Percentiles rank a stretch among this genome's conserved stretches.
Evolutionary conservation across 2,888 invertebrate species (phyloP).

Genomic region (Thera obeliscata): DNA sequence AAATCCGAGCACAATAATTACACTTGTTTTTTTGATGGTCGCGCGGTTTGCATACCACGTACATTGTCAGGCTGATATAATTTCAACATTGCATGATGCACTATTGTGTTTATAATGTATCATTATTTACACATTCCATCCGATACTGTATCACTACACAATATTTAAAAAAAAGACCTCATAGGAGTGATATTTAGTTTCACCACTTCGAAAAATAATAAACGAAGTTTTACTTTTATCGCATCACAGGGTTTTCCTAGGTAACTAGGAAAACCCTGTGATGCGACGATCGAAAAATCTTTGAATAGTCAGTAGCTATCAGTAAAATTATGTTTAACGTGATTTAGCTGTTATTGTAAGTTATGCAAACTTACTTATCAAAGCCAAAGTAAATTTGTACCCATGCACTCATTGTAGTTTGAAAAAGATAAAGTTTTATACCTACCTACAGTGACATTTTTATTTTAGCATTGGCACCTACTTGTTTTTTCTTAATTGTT

Average conservation of each 20-base stretch:
- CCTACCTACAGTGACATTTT: neutral
- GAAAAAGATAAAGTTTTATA: neutral
- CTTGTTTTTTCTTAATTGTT: slow-evolving; percentile 8
- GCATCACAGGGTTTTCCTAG: too few relatives aligned
- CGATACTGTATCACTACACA: neutral
- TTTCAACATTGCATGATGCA: slow-evolving; percentile 7
- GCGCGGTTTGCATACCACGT: slow-evolving; percentile 4
- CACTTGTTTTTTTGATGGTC: slow-evolving; percentile 11
- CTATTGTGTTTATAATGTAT: slow-evolving; percentile 2
- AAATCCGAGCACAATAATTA: neutral
- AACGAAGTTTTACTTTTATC: too few relatives aligned
- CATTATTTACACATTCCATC: slow-evolving; percentile 2
- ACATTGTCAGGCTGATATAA: slow-evolving; percentile 3
- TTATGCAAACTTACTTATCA: slow-evolving; percentile 1
- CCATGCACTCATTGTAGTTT: neutral
- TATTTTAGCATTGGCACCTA: neutral
- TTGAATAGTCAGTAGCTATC: too few relatives aligned
- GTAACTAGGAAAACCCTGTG: too few relatives aligned
- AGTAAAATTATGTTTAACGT: too few relatives aligned
- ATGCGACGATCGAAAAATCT: too few relatives aligned
- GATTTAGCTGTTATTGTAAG: too few relatives aligned
- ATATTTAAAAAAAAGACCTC: neutral
- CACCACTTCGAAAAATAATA: too few relatives aligned
- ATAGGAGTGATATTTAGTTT: too few relatives aligned
- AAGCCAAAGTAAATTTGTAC: slow-evolving; percentile 8